Conservation (phyloP, 1,140 invertebrate genomes). For the Drosophila sp. region DNA sequence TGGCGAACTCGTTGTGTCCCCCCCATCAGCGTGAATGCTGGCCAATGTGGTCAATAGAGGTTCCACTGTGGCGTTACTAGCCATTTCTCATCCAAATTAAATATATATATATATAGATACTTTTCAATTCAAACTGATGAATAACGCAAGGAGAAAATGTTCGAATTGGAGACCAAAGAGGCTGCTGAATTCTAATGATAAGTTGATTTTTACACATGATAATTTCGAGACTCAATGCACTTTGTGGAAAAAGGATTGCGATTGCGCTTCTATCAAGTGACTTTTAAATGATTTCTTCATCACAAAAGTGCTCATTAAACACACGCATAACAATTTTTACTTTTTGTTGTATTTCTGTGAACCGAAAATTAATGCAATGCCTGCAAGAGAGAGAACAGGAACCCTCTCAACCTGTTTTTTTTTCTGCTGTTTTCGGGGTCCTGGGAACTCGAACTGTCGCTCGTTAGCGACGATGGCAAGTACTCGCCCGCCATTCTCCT, state of each 20-base stretch:
- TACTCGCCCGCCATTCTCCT: slow-evolving; percentile 46
- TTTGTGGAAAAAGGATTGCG: slow-evolving; percentile 13
- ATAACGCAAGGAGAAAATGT: slow-evolving; percentile 1
- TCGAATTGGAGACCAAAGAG: neutral
- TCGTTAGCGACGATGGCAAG: slow-evolving; percentile 63
- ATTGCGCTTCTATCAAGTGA: slow-evolving; percentile 46
- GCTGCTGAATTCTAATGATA: neutral
- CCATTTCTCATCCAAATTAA: neutral
- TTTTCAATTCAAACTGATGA: neutral
- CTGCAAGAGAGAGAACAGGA: slow-evolving; percentile 20
- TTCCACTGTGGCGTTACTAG: neutral
- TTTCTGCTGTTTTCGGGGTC: neutral
- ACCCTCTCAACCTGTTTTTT: slow-evolving; percentile 11
- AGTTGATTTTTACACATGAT: too few relatives aligned
- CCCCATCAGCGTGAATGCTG: neutral
- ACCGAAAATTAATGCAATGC: slow-evolving; percentile 62
- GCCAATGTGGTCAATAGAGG: neutral
- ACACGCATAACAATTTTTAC: slow-evolving; percentile 7
- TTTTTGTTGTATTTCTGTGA: neutral
- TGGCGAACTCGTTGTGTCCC: neutral
- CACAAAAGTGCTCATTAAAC: slow-evolving; percentile 69
- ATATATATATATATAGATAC: neutral
- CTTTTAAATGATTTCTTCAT: slow-evolving; percentile 57
- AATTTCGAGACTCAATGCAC: slow-evolving; percentile 31
- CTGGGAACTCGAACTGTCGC: slow-evolving; percentile 44